phyloP scores from a whole-genome alignment of 2,113 vertebrate species.

The Zosterops borbonicus region DNA sequence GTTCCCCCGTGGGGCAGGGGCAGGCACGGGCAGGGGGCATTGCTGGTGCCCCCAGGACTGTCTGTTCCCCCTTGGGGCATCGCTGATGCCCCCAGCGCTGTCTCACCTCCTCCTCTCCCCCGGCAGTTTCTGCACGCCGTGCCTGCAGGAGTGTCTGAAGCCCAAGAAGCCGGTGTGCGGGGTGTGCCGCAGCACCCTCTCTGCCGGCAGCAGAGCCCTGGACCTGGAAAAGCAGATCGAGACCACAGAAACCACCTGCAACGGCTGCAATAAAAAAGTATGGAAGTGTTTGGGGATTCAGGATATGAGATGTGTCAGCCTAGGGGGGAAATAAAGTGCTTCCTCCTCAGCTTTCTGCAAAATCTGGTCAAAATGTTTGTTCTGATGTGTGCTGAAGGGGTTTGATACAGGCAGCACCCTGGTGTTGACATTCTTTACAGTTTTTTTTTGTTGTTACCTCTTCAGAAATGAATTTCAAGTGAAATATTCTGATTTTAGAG shows the following conservation, averaged over 20 bases:
- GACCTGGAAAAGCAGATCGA: slow-evolving; percentile 88
- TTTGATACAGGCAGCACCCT: neutral
- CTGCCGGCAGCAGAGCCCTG: slow-evolving; percentile 76
- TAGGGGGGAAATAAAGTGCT: neutral
- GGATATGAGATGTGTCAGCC: neutral
- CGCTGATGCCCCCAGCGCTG: neutral
- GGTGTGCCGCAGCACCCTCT: slow-evolving; percentile 86
- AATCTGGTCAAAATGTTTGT: neutral
- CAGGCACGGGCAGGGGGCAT: no score
- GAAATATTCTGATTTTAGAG: neutral
- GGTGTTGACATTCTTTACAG: neutral
- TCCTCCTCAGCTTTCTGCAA: neutral
- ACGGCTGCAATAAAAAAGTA: slow-evolving; percentile 91
- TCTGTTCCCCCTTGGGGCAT: neutral
- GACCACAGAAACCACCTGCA: slow-evolving; percentile 84
- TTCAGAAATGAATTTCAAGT: neutral
- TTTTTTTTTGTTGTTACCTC: neutral
- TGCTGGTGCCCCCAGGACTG: neutral
- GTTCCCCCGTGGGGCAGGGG: no score
- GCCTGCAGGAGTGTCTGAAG: slow-evolving; percentile 93
- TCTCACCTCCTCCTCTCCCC: neutral
- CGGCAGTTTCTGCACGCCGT: slow-evolving; percentile 88
- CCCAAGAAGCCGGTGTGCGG: slow-evolving; percentile 93
- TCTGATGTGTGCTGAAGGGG: neutral
- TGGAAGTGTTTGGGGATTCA: neutral